These are phyloP conservation scores for Sepioteuthis lessoniana DNA, from an alignment of 2,888 invertebrate species.

Conservation along the genomic window DNA sequence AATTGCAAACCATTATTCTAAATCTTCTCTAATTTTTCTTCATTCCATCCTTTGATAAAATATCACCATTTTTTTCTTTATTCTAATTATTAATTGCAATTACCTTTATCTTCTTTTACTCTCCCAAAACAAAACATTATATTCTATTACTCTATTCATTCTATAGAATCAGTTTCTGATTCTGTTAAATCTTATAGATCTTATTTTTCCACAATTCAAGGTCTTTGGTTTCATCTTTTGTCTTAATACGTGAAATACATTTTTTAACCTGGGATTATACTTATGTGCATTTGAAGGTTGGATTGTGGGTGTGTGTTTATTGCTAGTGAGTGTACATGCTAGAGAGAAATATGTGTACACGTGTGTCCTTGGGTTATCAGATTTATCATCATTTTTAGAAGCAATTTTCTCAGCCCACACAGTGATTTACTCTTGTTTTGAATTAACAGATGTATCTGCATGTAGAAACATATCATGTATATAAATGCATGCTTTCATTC, in stretches of 20 bases:
- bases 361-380: not conserved
- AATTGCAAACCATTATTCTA: no score
- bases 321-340: not conserved
- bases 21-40: no score
- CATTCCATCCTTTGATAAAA: no score
- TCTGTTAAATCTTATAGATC: conserved; percentile 53
- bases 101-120: no score
- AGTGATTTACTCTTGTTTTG: not conserved
- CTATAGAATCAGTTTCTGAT: not conserved
- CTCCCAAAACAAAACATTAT: no score
- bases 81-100: no score
- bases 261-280: not conserved
- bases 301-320: not conserved
- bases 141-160: no score
- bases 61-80: no score
- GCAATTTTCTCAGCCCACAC: not conserved
- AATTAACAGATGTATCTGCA: not conserved
- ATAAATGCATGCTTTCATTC: not conserved
- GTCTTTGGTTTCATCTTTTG: no score
- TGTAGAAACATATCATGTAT: not conserved
- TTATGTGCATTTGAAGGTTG: not conserved
- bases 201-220: no score
- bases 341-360: not conserved
- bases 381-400: no score
- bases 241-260: no score